These are phyloP conservation scores for Saccostrea echinata DNA, from an alignment of 1,140 invertebrate genomes.

Conservation along the genomic window DNA sequence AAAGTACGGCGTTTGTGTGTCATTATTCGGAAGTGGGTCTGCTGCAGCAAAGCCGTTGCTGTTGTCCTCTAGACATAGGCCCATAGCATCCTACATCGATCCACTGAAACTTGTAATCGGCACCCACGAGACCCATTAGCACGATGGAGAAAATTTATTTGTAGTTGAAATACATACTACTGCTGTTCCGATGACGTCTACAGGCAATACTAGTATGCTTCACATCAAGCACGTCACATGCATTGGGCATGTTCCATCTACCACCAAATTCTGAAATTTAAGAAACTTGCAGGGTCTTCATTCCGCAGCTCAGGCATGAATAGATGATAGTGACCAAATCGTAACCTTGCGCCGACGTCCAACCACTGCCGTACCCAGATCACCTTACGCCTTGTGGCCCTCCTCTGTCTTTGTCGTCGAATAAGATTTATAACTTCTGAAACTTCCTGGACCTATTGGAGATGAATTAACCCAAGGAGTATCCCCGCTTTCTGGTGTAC, in stretches of 20 bases:
- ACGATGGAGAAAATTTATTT: no score
- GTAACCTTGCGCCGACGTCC: not conserved
- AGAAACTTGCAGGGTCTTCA: conserved; percentile 23
- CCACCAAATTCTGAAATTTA: conserved; percentile 44
- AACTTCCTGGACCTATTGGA: no score
- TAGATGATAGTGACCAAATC: not conserved
- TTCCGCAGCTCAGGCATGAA: not conserved
- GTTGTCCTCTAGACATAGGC: conserved; percentile 27
- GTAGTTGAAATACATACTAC: no score
- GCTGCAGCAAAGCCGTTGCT: conserved; percentile 49
- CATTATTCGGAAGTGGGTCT: conserved; percentile 43
- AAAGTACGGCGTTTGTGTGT: conserved; percentile 34
- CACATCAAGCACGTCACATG: conserved; percentile 50
- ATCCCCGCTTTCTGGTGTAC: no score
- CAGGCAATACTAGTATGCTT: conserved; percentile 52
- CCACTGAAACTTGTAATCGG: conserved; percentile 52
- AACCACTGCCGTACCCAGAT: not conserved
- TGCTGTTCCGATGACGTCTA: conserved; percentile 43
- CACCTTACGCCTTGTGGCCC: not conserved
- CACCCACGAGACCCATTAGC: conserved; percentile 46
- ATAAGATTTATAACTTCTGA: no score
- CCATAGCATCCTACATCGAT: conserved; percentile 32
- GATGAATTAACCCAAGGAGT: no score
- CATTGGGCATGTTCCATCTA: conserved; percentile 57
- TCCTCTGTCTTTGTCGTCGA: not conserved